These are phyloP conservation scores for Notothenia rossii DNA, from an alignment of 2,113 vertebrate species.

Conservation along the genomic window DNA sequence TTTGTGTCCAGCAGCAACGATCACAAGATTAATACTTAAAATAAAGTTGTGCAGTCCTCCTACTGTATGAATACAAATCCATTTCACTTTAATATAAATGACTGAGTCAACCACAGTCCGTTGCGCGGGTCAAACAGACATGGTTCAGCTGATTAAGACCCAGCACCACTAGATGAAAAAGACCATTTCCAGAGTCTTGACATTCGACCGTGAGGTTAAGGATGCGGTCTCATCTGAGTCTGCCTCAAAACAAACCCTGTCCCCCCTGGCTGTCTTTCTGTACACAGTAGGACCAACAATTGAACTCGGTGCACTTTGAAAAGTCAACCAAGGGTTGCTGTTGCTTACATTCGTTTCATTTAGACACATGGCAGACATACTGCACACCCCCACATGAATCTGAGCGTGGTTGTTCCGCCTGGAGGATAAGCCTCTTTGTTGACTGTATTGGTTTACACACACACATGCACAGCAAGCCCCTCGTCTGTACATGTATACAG, in stretches of 20 bases:
- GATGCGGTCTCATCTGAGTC: neutral
- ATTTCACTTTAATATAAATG: too few species aligned
- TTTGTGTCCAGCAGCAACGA: too few species aligned
- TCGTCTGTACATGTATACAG: conserved; percentile 56
- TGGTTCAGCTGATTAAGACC: conserved; percentile 16
- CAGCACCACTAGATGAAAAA: conserved; percentile 1
- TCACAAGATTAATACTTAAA: too few species aligned
- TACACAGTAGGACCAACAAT: conserved; percentile 25
- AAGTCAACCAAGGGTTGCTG: conserved; percentile 29
- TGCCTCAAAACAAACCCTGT: conserved; percentile 26
- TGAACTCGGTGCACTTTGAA: conserved; percentile 61
- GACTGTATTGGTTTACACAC: conserved; percentile 63
- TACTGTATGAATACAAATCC: too few species aligned
- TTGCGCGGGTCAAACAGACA: neutral
- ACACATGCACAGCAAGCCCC: conserved; percentile 47
- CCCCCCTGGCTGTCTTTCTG: conserved; percentile 14
- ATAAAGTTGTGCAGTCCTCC: too few species aligned
- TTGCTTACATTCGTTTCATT: conserved; percentile 37
- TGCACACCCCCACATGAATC: conserved; percentile 58
- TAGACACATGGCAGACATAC: conserved; percentile 39
- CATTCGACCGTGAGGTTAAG: conserved; percentile 27
- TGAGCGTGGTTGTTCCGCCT: conserved; percentile 55
- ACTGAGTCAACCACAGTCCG: too few species aligned
- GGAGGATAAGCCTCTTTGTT: conserved; percentile 76
- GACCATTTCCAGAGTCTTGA: conserved; percentile 15